Conservation (phyloP, 2,888 invertebrate species). For the Lomographa bimaculata region DNA sequence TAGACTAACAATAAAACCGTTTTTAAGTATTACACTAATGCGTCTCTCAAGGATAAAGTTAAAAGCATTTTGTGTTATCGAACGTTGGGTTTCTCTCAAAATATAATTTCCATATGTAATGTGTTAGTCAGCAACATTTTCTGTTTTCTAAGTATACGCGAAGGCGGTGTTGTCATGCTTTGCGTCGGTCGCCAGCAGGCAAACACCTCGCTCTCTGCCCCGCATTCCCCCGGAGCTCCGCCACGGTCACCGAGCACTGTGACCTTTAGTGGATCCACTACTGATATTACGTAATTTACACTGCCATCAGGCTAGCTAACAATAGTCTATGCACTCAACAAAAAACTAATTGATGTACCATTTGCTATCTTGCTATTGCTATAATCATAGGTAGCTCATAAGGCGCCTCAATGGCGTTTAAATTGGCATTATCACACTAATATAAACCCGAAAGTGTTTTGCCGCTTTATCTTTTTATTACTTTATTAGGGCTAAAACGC, state of each 20-base stretch:
- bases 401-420: too few relatives aligned
- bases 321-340: slow-evolving; percentile 28
- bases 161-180: slow-evolving; percentile 35
- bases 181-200: slow-evolving; percentile 25
- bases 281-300: slow-evolving; percentile 62
- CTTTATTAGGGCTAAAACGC: too few relatives aligned
- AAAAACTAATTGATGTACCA: slow-evolving; percentile 29
- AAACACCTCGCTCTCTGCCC: slow-evolving; percentile 19
- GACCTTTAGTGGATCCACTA: slow-evolving; percentile 69
- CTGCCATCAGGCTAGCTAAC: slow-evolving; percentile 33
- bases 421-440: too few relatives aligned
- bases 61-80: slow-evolving; percentile 2
- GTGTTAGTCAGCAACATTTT: slow-evolving; percentile 17
- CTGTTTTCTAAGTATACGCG: slow-evolving; percentile 14
- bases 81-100: slow-evolving; percentile 15
- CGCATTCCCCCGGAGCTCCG: slow-evolving; percentile 43
- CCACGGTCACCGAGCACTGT: slow-evolving; percentile 76
- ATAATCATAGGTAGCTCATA: too few relatives aligned
- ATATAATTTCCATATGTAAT: slow-evolving; percentile 9
- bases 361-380: slow-evolving; percentile 18
- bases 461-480: too few relatives aligned
- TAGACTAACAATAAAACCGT: too few relatives aligned
- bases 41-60: too few relatives aligned
- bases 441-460: too few relatives aligned
- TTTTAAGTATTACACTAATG: too few relatives aligned